Evolutionary conservation across 1,140 invertebrate genomes (phyloP).

Genomic region (Physella acuta): DNA sequence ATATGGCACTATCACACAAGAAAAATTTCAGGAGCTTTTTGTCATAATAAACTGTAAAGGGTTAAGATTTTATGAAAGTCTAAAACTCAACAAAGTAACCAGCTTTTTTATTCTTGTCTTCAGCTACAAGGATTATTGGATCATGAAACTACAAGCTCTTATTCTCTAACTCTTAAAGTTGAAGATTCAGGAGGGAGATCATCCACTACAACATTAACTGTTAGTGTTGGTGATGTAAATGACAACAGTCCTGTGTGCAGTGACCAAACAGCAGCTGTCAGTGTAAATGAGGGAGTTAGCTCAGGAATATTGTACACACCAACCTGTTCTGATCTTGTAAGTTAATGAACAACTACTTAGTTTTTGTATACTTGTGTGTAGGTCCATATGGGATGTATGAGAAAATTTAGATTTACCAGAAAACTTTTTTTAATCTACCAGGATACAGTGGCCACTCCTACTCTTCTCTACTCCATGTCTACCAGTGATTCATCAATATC

Average conservation of each 20-base stretch:
- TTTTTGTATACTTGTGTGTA: no score
- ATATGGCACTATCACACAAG: no score
- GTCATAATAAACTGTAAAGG: no score
- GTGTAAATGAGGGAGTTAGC: constrained; percentile 33
- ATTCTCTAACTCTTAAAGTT: constrained; percentile 30
- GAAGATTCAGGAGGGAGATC: constrained; percentile 31
- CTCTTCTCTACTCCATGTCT: constrained; percentile 33
- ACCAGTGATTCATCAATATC: constrained; percentile 33
- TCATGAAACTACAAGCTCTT: constrained; percentile 22
- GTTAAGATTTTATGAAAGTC: no score
- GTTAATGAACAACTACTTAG: no score
- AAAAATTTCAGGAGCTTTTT: no score
- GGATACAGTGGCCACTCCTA: constrained; percentile 18
- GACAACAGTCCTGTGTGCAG: constrained; percentile 79
- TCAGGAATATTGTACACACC: constrained; percentile 9
- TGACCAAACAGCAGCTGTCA: constrained; percentile 27
- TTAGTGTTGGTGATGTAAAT: constrained; percentile 74
- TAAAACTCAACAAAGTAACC: no score
- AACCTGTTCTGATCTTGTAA: constrained; percentile 13
- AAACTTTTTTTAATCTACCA: no score
- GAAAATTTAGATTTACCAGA: no score
- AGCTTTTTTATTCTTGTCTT: no score
- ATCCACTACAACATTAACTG: constrained; percentile 31
- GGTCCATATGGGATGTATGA: no score
- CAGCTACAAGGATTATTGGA: constrained; percentile 27